Evolutionary conservation across 2,888 invertebrate species (phyloP).

Genomic region (Caenorhabditis sp.): DNA sequence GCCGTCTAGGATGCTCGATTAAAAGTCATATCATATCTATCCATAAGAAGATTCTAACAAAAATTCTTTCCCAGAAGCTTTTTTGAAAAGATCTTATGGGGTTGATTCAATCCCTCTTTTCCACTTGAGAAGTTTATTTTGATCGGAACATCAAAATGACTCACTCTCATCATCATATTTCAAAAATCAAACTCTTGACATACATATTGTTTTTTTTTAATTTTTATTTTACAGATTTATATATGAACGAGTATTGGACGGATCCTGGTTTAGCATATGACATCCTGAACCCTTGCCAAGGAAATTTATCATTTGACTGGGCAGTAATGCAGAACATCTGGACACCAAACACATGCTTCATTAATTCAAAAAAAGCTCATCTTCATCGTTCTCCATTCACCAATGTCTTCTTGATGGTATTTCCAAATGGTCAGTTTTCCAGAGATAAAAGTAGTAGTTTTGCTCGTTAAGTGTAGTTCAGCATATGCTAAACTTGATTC

Average conservation of each 20-base stretch:
- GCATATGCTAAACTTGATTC: constrained; percentile 43
- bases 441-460: too few relatives aligned
- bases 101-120: too few relatives aligned
- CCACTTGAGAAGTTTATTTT: too few relatives aligned
- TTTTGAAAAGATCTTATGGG: too few relatives aligned
- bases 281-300: constrained; percentile 69
- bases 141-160: too few relatives aligned
- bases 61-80: too few relatives aligned
- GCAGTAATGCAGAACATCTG: constrained; percentile 67
- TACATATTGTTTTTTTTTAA: neutral
- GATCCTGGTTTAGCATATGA: constrained; percentile 69
- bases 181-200: too few relatives aligned
- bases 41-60: too few relatives aligned
- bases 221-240: constrained; percentile 63
- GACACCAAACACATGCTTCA: constrained; percentile 69
- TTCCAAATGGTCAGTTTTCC: constrained; percentile 65
- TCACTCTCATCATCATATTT: too few relatives aligned
- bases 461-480: constrained; percentile 42
- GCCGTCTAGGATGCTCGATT: too few relatives aligned
- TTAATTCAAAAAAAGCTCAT: constrained; percentile 69
- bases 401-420: constrained; percentile 71
- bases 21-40: too few relatives aligned
- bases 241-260: constrained; percentile 71
- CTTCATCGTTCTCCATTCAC: constrained; percentile 70
- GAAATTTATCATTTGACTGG: constrained; percentile 69